Conservation (phyloP, 2,888 invertebrate genomes). For the Tachina grossa region DNA sequence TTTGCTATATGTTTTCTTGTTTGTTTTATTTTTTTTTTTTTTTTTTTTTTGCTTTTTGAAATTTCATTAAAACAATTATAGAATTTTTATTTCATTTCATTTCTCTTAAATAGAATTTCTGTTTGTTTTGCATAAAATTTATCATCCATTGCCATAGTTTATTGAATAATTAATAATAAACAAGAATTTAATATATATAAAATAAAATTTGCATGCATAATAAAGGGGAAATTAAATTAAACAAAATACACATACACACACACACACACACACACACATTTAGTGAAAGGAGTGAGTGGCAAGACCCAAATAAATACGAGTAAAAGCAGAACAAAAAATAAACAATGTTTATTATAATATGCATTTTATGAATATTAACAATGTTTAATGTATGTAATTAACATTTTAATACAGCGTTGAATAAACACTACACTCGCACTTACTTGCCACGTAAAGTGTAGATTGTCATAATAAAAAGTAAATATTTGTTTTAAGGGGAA, state of each 20-base stretch:
- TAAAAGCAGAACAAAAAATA: background rate
- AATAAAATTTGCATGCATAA: conserved; percentile 55
- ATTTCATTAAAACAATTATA: conserved; percentile 6
- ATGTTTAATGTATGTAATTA: conserved; percentile 58
- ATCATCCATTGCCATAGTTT: conserved; percentile 50
- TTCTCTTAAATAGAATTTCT: conserved; percentile 55
- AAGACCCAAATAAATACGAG: conserved; percentile 1
- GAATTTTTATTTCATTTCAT: conserved; percentile 11
- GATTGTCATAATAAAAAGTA: conserved; percentile 30
- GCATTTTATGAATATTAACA: conserved; percentile 62
- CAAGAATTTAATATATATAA: conserved; percentile 44
- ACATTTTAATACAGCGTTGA: conserved; percentile 51
- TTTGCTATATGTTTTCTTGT: background rate
- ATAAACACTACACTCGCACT: conserved; percentile 50
- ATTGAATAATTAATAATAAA: conserved; percentile 64
- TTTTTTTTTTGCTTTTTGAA: background rate
- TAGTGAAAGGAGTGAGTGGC: background rate
- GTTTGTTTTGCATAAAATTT: conserved; percentile 65
- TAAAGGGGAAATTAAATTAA: conserved; percentile 42
- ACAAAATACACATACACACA: background rate
- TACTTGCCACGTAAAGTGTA: conserved; percentile 28
- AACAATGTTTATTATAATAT: conserved; percentile 16
- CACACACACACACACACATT: background rate
- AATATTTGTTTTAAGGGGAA: conserved; percentile 9
- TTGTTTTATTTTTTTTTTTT: background rate